Evolutionary conservation across 2,888 invertebrate species (phyloP).

Genomic region (Acanthosepion lycidas): DNA sequence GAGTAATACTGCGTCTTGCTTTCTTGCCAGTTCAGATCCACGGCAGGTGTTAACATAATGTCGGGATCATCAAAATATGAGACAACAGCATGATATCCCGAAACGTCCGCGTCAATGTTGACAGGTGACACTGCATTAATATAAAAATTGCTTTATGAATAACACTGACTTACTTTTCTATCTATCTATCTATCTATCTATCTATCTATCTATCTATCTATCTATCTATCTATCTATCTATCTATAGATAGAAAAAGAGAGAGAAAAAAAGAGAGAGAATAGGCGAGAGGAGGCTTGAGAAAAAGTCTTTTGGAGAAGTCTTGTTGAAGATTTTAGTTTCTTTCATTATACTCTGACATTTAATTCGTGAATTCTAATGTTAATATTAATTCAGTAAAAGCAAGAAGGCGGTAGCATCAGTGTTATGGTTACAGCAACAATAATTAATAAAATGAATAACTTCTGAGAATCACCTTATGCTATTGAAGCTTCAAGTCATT

Average conservation of each 20-base stretch:
- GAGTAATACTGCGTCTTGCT: neutral
- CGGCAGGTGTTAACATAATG: conserved; percentile 20
- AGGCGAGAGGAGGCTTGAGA: neutral
- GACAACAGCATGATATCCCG: neutral
- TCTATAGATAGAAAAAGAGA: neutral
- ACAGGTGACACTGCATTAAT: conserved; percentile 1
- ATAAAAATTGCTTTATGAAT: conserved; percentile 34
- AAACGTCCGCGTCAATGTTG: neutral
- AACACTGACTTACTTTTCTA: neutral
- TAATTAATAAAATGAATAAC: too few relatives aligned
- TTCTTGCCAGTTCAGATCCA: neutral
- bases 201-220: conserved; percentile 37
- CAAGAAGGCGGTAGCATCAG: too few relatives aligned
- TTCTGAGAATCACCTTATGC: too few relatives aligned
- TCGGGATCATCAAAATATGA: neutral
- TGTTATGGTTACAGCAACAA: too few relatives aligned
- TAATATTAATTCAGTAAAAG: too few relatives aligned
- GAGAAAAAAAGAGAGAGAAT: neutral
- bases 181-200: conserved; percentile 35
- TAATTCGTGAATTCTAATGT: too few relatives aligned
- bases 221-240: neutral
- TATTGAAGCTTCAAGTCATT: too few relatives aligned
- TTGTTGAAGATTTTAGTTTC: too few relatives aligned
- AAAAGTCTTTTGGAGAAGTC: neutral
- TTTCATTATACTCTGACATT: too few relatives aligned